Percentiles rank a stretch among this genome's conserved stretches.
Evolutionary conservation across 2,113 vertebrate species (phyloP).

Genomic region (Heliornis fulica): DNA sequence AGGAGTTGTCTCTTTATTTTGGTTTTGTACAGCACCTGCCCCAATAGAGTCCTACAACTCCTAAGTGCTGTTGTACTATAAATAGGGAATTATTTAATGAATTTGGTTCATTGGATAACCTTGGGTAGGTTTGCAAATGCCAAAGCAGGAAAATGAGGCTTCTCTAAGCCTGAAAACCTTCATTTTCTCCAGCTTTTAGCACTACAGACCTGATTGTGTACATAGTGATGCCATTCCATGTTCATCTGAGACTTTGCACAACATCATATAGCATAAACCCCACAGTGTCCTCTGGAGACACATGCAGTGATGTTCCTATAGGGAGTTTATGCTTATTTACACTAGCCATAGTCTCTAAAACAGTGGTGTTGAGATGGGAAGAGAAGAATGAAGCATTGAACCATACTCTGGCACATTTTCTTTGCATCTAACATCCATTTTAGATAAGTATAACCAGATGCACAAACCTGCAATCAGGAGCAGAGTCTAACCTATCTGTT

Average conservation of each 20-base stretch:
- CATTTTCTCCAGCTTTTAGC: not conserved
- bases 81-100: not conserved
- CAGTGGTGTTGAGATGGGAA: not conserved
- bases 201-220: not conserved
- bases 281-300: not conserved
- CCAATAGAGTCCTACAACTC: not conserved
- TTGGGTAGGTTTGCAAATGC: not conserved
- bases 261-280: not conserved
- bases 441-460: not conserved
- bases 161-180: not conserved
- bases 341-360: not conserved
- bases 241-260: not conserved
- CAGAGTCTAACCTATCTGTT: not conserved
- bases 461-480: not conserved
- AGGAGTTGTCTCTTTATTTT: not conserved
- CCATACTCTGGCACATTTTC: not conserved
- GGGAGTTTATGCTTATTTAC: not conserved
- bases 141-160: not conserved
- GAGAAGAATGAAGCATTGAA: not conserved
- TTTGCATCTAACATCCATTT: not conserved
- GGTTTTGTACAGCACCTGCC: not conserved
- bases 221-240: fast-evolving
- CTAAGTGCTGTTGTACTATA: not conserved
- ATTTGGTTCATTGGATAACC: not conserved
- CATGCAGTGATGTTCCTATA: fast-evolving